A percentile compares a stretch with the other conserved stretches of the same genome.
These are phyloP conservation scores for Hippolais icterina DNA, from an alignment of 2,113 vertebrate species.

Conservation along the genomic window DNA sequence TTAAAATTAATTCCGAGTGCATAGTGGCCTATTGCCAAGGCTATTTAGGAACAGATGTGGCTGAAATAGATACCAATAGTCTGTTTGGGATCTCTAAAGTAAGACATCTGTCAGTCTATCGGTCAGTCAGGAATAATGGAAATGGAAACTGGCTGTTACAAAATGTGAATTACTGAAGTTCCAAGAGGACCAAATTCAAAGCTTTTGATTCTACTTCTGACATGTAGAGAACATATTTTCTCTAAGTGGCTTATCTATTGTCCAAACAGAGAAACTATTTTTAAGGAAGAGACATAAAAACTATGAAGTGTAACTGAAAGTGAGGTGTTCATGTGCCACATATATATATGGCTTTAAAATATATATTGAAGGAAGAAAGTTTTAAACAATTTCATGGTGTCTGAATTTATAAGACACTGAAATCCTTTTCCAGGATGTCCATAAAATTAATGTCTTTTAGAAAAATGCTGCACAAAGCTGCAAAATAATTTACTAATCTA, in stretches of 20 bases:
- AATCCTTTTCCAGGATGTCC: neutral
- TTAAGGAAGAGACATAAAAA: neutral
- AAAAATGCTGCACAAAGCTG: neutral
- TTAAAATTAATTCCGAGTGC: slow-evolving; percentile 70
- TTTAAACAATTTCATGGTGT: neutral
- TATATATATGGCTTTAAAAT: neutral
- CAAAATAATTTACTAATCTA: neutral
- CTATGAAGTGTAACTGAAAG: neutral
- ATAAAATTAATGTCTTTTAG: neutral
- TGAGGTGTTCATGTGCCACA: neutral
- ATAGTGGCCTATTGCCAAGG: slow-evolving; percentile 75
- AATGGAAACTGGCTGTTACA: slow-evolving; percentile 61
- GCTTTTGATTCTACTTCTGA: slow-evolving; percentile 38
- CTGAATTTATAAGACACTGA: neutral
- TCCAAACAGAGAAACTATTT: neutral
- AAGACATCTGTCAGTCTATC: slow-evolving; percentile 84
- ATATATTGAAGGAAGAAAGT: neutral
- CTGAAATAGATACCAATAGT: slow-evolving; percentile 85
- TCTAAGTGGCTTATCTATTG: neutral
- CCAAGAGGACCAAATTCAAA: neutral
- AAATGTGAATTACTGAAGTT: slow-evolving; percentile 54
- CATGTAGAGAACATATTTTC: neutral
- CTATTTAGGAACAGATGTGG: slow-evolving; percentile 86
- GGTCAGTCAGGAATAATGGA: slow-evolving; percentile 79
- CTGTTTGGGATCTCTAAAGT: slow-evolving; percentile 83